Evolutionary conservation across 2,113 vertebrate species (phyloP).

Genomic region (Euleptes europaea): DNA sequence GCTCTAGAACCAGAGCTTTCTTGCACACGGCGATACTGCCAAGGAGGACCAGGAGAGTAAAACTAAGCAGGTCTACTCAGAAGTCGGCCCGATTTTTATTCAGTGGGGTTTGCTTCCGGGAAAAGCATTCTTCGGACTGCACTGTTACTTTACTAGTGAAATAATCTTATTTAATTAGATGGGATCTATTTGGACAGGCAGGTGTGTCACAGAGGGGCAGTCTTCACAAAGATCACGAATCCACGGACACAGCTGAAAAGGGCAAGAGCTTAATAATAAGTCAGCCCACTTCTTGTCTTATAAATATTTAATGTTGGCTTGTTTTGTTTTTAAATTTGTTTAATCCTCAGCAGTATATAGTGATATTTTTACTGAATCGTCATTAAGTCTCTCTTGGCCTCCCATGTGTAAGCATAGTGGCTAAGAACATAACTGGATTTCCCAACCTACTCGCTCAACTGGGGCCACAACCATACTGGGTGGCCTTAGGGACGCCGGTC

Average conservation of each 20-base stretch:
- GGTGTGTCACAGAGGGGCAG: background rate
- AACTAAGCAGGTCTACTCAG: too few relatives aligned
- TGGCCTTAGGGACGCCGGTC: background rate
- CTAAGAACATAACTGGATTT: background rate
- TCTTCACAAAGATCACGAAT: background rate
- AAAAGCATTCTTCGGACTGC: background rate
- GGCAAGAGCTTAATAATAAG: background rate
- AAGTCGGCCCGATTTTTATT: too few relatives aligned
- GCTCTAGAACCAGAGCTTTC: too few relatives aligned
- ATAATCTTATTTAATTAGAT: background rate
- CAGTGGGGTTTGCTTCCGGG: background rate
- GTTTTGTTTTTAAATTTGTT: background rate
- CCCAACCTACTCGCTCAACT: background rate
- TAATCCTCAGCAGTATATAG: background rate
- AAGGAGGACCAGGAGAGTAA: too few relatives aligned
- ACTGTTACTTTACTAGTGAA: background rate
- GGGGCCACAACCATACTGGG: background rate
- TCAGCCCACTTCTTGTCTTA: rapidly evolving
- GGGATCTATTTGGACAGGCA: background rate
- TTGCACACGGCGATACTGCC: too few relatives aligned
- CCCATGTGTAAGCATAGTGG: too few relatives aligned
- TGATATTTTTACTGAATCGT: background rate
- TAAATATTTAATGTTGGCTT: background rate
- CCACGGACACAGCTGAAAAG: background rate
- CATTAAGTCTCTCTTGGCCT: too few relatives aligned